Evolutionary conservation across 2,888 invertebrate genomes (phyloP), one percentile per base, ranked within the genome.

Genomic region (Gonocerus acuteangulatus): DNA sequence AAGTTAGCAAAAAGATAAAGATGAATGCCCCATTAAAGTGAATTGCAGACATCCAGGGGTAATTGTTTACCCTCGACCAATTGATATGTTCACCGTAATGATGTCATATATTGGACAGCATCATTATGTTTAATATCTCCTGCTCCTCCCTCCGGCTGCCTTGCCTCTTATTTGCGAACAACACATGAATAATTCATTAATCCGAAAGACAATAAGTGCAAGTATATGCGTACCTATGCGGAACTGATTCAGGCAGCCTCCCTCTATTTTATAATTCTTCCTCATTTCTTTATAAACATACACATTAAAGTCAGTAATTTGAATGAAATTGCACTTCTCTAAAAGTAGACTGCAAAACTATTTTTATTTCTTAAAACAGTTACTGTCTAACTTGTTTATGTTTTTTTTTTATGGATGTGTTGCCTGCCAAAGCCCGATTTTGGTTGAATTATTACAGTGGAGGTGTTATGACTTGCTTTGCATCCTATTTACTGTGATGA

Each of bases 1-100:
- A 27, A 27, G 27, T 27, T 27, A 27, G 27, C 27, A 27, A 39
- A 54, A 54, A 42, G 54, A 54, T 54, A 54, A 54, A 42, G 54
- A 54, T 54, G 54, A 54, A 54, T 54, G 54, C 15, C 39, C 54
- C 42, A 54, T 54, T 54, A 54, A 18, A 54, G 54, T 36, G 54
- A 42, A 22, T 54, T 42, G 54, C 36, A 19, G 54, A 42, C 15
- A 36, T 42, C 39, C 15, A 39, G 21, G 36, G 21, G 23, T 42
- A 54, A 54, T 54, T 54, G 22, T 42, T 57, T 27, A 23, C 13
- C 18, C 47, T 23, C n/a, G n/a, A 27, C 44, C 57, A 45, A 45
- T 57, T 47, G 45, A 45, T 57, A 47, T 45, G 57, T 57, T 47
- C 34, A 22, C 15, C 18, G 16, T 57, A 47, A 57, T 57, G 57